Percentiles rank a stretch among this genome's conserved stretches.
Evolutionary conservation across 2,888 invertebrate species (phyloP).

Genomic region (Metellina segmentata): DNA sequence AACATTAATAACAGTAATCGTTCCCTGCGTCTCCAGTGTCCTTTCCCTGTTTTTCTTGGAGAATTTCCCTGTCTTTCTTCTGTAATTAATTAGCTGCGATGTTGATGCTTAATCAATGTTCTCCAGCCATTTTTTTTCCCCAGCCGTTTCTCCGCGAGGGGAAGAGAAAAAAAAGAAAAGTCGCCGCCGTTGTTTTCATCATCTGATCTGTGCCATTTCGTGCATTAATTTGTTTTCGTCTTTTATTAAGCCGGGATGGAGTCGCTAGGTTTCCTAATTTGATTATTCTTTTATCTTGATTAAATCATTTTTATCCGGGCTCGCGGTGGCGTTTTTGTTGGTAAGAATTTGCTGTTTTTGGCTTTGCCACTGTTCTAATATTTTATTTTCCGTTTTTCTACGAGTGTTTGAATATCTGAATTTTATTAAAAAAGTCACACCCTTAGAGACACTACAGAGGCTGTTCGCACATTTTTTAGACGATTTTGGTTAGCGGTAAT

Average conservation of each 20-base stretch:
- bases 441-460: too few relatives aligned
- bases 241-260: not conserved
- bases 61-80: conserved; percentile 13
- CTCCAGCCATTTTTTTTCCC: conserved; percentile 12
- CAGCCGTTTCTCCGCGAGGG: not conserved
- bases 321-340: not conserved
- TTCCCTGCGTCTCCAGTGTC: conserved; percentile 10
- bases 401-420: too few relatives aligned
- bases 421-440: too few relatives aligned
- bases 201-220: not conserved
- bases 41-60: conserved; percentile 20
- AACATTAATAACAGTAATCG: conserved; percentile 65
- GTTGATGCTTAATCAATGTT: conserved; percentile 48
- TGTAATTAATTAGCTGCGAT: conserved; percentile 52
- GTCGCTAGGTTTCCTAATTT: not conserved
- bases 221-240: not conserved
- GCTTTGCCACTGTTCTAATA: too few relatives aligned
- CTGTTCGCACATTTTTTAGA: too few relatives aligned
- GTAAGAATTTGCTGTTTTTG: too few relatives aligned
- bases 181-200: not conserved
- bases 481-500: too few relatives aligned
- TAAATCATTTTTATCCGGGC: not conserved
- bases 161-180: not conserved
- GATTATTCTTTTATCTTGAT: not conserved
- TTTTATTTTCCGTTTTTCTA: too few relatives aligned